Conservation (phyloP, 2,888 invertebrate species). For the Cyclophora punctaria region DNA sequence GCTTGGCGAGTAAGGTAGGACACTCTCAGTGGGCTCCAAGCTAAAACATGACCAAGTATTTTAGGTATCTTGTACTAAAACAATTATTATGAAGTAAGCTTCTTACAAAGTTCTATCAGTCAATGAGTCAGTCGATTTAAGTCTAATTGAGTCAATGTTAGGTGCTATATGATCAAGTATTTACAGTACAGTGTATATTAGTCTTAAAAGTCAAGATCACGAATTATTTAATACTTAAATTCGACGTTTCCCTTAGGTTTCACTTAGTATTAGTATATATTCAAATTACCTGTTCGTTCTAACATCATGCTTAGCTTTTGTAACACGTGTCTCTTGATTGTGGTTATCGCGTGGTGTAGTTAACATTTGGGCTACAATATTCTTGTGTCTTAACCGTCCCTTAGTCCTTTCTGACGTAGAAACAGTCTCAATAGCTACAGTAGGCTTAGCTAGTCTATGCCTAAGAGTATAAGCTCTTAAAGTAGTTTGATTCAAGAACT, state of each 20-base stretch:
- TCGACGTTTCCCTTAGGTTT: background rate
- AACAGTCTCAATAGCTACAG: constrained; percentile 46
- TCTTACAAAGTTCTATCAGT: constrained; percentile 7
- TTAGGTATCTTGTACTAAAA: background rate
- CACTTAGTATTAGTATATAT: constrained; percentile 5
- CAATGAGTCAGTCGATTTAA: constrained; percentile 5
- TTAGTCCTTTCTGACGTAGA: constrained; percentile 52
- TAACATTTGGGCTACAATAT: constrained; percentile 57
- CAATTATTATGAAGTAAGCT: background rate
- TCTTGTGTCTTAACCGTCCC: constrained; percentile 62
- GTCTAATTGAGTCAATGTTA: background rate
- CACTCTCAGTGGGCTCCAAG: constrained; percentile 70
- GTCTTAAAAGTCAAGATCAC: constrained; percentile 6
- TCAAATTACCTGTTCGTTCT: constrained; percentile 68
- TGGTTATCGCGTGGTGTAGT: constrained; percentile 65
- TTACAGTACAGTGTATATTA: constrained; percentile 15
- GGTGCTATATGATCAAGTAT: constrained; percentile 11
- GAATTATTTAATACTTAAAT: background rate
- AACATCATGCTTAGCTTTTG: constrained; percentile 69
- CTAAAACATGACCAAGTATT: constrained; percentile 29
- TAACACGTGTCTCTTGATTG: constrained; percentile 66
- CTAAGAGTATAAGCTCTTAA: constrained; percentile 70
- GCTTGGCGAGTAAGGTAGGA: constrained; percentile 59
- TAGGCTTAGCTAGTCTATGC: constrained; percentile 69
- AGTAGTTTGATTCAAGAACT: constrained; percentile 68